phyloP scores from a whole-genome alignment of 2,888 invertebrate genomes.

The Xylota segnis region DNA sequence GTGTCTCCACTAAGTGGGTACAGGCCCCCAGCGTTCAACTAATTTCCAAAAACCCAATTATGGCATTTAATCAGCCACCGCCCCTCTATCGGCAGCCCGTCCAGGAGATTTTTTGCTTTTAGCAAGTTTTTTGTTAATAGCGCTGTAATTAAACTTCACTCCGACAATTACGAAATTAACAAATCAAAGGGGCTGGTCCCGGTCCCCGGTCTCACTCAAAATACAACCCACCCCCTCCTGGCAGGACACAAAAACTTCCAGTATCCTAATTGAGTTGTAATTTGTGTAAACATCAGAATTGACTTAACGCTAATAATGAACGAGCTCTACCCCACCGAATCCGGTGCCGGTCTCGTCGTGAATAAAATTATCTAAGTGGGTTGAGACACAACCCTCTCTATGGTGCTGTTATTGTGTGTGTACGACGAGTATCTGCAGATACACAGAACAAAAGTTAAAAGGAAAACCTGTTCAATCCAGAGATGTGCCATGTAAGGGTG shows the following conservation, averaged over 20 bases:
- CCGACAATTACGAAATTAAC: constrained; percentile 73
- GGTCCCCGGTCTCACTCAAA: constrained; percentile 4
- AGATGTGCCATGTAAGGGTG: constrained; percentile 42
- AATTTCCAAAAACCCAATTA: constrained; percentile 7
- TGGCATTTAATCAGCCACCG: constrained; percentile 1
- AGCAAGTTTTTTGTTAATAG: constrained; percentile 48
- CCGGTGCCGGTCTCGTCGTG: constrained; percentile 31
- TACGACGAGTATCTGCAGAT: constrained; percentile 55
- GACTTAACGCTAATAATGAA: constrained; percentile 79
- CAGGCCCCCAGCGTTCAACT: neutral
- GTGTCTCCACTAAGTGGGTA: too few relatives aligned
- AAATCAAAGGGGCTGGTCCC: constrained; percentile 59
- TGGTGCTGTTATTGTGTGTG: constrained; percentile 47
- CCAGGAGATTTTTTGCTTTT: constrained; percentile 43
- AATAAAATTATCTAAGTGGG: constrained; percentile 74
- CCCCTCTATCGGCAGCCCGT: neutral
- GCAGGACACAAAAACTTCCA: constrained; percentile 56
- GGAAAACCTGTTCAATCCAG: constrained; percentile 77
- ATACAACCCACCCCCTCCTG: constrained; percentile 23
- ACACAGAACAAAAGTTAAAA: constrained; percentile 73
- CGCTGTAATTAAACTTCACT: constrained; percentile 69
- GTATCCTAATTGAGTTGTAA: constrained; percentile 79
- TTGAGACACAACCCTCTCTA: constrained; percentile 62
- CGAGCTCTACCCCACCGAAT: constrained; percentile 37
- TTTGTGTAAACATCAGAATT: constrained; percentile 79